These are phyloP conservation scores for Propsilocerus akamusi DNA, from an alignment of 1,140 invertebrate species.

Conservation along the genomic window DNA sequence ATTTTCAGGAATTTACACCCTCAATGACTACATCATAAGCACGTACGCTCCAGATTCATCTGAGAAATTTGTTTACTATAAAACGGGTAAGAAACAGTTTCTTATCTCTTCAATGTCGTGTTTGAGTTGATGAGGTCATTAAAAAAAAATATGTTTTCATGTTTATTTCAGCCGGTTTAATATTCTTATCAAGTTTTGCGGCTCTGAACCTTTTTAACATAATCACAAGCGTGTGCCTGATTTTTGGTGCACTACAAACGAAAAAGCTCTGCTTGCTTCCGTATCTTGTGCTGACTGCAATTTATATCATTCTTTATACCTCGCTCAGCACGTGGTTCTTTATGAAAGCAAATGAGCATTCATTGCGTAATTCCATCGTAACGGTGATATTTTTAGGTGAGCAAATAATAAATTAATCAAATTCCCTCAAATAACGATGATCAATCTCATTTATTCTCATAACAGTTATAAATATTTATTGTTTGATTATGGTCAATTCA, in stretches of 20 bases:
- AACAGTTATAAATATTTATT: background rate
- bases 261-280: background rate
- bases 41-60: background rate
- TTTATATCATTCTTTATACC: background rate
- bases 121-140: no score
- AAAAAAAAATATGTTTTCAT: background rate
- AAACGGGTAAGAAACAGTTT: background rate
- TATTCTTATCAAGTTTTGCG: background rate
- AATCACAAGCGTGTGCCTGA: background rate
- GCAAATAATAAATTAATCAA: background rate
- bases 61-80: background rate
- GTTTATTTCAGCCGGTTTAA: background rate
- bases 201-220: background rate
- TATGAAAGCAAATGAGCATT: background rate
- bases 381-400: background rate
- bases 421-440: background rate
- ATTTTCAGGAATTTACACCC: background rate
- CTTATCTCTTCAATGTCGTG: background rate
- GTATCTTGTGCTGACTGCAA: background rate
- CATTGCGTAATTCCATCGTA: background rate
- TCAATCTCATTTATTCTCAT: background rate
- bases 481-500: background rate
- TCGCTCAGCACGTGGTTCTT: background rate
- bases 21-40: background rate
- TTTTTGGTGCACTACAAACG: background rate